These are phyloP conservation scores for Hylaeus anthracinus DNA, from an alignment of 1,140 invertebrate genomes.

Conservation along the genomic window DNA sequence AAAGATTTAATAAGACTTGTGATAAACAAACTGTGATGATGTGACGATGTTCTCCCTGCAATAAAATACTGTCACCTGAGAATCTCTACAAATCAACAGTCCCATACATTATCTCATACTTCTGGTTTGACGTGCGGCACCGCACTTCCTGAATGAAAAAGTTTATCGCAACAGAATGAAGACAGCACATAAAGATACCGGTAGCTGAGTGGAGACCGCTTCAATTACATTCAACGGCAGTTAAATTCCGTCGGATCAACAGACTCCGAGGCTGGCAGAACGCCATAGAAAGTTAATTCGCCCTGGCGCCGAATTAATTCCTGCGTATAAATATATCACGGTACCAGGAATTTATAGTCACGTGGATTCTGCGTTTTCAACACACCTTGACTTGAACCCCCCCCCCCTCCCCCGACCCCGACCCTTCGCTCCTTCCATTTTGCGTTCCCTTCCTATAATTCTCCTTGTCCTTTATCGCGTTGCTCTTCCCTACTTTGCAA, in stretches of 20 bases:
- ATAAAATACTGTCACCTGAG: no score
- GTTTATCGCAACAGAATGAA: not conserved
- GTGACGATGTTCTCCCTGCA: no score
- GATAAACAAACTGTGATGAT: no score
- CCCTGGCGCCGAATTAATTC: slow-evolving; percentile 71
- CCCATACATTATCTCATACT: no score
- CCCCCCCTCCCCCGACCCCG: no score
- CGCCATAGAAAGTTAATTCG: slow-evolving; percentile 73
- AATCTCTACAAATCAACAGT: no score
- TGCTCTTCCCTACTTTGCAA: not conserved
- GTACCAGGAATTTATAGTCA: slow-evolving; percentile 42
- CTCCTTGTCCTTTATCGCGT: not conserved
- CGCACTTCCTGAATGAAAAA: not conserved
- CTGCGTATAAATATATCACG: slow-evolving; percentile 70
- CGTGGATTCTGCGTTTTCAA: slow-evolving; percentile 42
- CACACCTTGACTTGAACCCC: not conserved
- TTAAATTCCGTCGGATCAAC: slow-evolving; percentile 52
- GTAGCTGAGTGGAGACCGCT: not conserved
- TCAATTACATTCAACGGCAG: slow-evolving; percentile 32
- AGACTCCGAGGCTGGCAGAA: slow-evolving; percentile 65
- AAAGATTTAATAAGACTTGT: no score
- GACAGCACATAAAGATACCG: not conserved
- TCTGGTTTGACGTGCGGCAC: no score
- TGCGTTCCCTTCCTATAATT: not conserved
- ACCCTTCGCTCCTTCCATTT: not conserved